Conservation (phyloP, 2,797 vertebrate genomes). For the Momotus momota region DNA sequence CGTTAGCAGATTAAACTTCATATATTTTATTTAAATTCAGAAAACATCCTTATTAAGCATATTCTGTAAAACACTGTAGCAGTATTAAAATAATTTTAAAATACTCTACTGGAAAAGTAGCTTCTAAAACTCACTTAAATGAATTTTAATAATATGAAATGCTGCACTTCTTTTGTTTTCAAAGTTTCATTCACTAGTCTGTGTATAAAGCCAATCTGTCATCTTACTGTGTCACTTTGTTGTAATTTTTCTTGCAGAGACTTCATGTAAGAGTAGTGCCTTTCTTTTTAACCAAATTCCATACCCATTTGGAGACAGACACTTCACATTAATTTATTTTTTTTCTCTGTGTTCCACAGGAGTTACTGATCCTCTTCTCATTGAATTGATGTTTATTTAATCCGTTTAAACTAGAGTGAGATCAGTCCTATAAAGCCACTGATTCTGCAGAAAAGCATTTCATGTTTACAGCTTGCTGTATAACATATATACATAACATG, state of each 20-base stretch:
- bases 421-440: neutral
- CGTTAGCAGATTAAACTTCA: constrained; percentile 1
- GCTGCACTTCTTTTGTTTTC: neutral
- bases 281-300: neutral
- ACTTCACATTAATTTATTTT: neutral
- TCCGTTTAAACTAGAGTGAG: neutral
- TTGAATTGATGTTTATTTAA: neutral
- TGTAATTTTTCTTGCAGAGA: constrained; percentile 2
- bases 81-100: constrained; percentile 27
- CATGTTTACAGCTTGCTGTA: neutral
- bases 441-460: neutral
- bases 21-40: constrained; percentile 43
- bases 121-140: constrained; percentile 6
- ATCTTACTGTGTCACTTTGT: neutral
- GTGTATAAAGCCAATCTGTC: neutral
- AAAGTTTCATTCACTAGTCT: neutral
- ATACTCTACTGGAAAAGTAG: neutral
- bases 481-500: neutral
- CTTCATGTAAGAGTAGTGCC: neutral
- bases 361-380: neutral
- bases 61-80: neutral
- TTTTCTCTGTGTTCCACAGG: neutral
- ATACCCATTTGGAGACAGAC: neutral
- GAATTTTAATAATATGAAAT: neutral
- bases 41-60: neutral